Evolutionary conservation across 2,113 vertebrate genomes (phyloP).

Genomic region (Chaetura pelagica): DNA sequence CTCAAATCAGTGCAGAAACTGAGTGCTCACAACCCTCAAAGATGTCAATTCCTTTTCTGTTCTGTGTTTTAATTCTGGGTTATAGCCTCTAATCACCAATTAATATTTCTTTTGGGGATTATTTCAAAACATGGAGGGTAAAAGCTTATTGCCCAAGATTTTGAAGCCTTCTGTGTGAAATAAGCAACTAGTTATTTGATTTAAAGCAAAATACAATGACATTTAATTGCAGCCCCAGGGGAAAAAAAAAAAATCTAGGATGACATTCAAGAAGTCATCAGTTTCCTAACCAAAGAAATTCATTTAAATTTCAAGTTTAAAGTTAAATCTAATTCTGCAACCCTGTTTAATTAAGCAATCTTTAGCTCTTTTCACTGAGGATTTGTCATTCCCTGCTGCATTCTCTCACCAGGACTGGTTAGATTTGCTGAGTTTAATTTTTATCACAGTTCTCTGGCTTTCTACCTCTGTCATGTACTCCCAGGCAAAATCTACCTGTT

Average conservation of each 20-base stretch:
- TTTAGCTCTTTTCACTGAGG: conserved; percentile 67
- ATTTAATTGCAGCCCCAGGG: conserved; percentile 10
- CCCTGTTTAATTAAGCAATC: conserved; percentile 76
- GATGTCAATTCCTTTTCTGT: background rate
- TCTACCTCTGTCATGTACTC: conserved; percentile 61
- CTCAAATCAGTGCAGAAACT: background rate
- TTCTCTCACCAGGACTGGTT: conserved; percentile 60
- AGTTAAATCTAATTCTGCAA: conserved; percentile 74
- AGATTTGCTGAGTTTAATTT: conserved; percentile 73
- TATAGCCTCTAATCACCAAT: background rate
- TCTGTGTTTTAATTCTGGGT: background rate
- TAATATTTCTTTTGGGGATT: background rate
- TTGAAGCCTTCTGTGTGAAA: conserved; percentile 6
- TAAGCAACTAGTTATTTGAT: conserved; percentile 33
- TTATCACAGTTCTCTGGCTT: conserved; percentile 65
- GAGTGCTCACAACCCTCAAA: background rate
- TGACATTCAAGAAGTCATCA: conserved; percentile 63
- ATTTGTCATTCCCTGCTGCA: conserved; percentile 64
- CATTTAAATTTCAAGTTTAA: conserved; percentile 71
- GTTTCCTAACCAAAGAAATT: conserved; percentile 59
- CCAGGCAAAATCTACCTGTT: conserved; percentile 67
- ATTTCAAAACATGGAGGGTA: background rate
- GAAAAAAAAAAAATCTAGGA: conserved; percentile 16
- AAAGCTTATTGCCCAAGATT: background rate
- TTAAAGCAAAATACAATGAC: conserved; percentile 50